Evolutionary conservation across 2,888 invertebrate genomes (phyloP), one percentile per base, ranked within the genome.

Genomic region (Lasioglossum morio): DNA sequence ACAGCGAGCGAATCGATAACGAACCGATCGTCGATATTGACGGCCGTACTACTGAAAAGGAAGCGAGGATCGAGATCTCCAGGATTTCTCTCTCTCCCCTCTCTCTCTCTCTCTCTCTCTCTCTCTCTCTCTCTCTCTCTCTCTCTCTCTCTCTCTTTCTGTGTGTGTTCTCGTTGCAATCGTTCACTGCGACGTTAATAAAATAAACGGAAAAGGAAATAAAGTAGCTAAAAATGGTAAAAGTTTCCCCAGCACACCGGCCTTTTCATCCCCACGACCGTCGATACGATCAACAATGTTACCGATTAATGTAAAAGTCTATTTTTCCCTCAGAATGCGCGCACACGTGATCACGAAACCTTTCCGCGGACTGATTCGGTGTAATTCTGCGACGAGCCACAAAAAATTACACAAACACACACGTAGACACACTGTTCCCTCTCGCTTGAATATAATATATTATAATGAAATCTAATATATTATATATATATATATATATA

Each of bases 371-470:
- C 90, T 90, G 88, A 88, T 89, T 87, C 85, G 70, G 63, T 90
- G 78, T 87, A 87, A 87, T 85, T 87, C 81, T 82, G 85, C 86
- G 81, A 82, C 86, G 86, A 88, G 73, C 83, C 89, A 85, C 84
- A 63, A 40, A 57, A 57, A 57, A n/a, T 57, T 57, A 77, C 66
- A 83, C 53, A 43, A 43, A 12, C 43, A 87, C 69, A 84, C 63
- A 69, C 66, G 19, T n/a, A 70, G 34, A 84, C 63, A 87, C 66
- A 85, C 77, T 88, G 77, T 87, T 90, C 83, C 90, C 90, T 89
- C 88, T 90, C 79, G 89, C 90, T 90, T 90, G 82, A 69, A 86
- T 85, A 85, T 85, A 85, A 88, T 86, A 84, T 87, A 87, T 73
- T 78, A 79, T 84, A 70, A 78, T 70, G 63, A 40, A 75, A 73